Percentiles rank a stretch among this genome's conserved stretches.
phyloP scores from a whole-genome alignment of 2,113 vertebrate species.

The Vimba vimba region DNA sequence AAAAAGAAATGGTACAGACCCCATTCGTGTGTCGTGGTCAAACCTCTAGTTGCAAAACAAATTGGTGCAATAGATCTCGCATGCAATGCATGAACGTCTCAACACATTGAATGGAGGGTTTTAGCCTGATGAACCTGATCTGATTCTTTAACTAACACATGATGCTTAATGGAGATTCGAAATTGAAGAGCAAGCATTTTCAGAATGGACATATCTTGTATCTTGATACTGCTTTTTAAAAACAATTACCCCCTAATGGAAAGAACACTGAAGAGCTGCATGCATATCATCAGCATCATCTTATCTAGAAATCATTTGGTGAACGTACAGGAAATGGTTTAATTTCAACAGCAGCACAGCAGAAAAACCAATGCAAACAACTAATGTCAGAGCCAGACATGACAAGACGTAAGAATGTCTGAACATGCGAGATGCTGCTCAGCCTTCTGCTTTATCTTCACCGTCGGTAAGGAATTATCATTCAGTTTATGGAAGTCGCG shows the following conservation, averaged over 20 bases:
- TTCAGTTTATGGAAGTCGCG: neutral
- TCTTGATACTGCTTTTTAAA: neutral
- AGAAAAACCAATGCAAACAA: neutral
- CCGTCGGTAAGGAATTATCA: conserved; percentile 65
- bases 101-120: neutral
- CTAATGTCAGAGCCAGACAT: conserved; percentile 34
- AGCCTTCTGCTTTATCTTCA: conserved; percentile 48
- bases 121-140: neutral
- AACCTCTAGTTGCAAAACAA: conserved; percentile 46
- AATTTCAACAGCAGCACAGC: conserved; percentile 7
- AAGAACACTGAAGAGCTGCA: neutral
- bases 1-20: neutral
- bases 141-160: neutral
- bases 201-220: neutral
- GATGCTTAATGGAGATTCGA: neutral
- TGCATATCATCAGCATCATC: conserved; percentile 41
- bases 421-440: conserved; percentile 1
- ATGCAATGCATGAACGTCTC: neutral
- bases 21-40: neutral
- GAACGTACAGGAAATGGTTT: conserved; percentile 64
- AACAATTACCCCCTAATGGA: neutral
- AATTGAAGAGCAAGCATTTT: neutral
- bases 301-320: conserved; percentile 52
- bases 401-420: conserved; percentile 13
- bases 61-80: neutral